Conservation (phyloP, 2,797 vertebrate species). For the Pipistrellus nathusii region DNA sequence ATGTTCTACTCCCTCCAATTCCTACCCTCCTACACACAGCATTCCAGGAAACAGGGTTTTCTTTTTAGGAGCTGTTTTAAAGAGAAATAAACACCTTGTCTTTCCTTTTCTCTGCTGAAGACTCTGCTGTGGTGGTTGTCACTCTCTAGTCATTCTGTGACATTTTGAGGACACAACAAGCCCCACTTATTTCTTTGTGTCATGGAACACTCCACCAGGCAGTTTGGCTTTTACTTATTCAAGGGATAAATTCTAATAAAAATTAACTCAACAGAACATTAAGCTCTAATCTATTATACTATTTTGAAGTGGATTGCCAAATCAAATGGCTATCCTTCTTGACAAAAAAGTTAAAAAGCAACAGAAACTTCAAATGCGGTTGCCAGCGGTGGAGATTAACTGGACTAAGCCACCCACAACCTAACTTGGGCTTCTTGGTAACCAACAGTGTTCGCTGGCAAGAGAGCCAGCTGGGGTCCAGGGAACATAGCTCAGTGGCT, state of each 20-base stretch:
- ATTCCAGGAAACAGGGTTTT: not conserved
- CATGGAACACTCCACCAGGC: not conserved
- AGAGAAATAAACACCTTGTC: slow-evolving; percentile 47
- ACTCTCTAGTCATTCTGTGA: not conserved
- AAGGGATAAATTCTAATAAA: not conserved
- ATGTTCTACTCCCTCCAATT: slow-evolving; percentile 46
- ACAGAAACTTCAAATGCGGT: not conserved
- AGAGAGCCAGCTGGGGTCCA: not conserved
- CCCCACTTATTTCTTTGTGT: not conserved
- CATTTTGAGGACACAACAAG: not conserved
- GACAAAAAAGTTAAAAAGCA: not conserved
- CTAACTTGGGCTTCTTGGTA: not conserved
- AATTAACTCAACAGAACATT: slow-evolving; percentile 31
- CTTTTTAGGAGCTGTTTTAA: slow-evolving; percentile 66
- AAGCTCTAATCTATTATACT: not conserved
- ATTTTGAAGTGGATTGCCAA: slow-evolving; percentile 36
- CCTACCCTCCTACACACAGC: slow-evolving; percentile 27
- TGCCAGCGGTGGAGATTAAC: not conserved
- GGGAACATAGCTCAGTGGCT: not conserved
- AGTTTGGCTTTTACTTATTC: not conserved
- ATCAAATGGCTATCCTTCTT: not conserved
- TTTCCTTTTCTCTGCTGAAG: not conserved
- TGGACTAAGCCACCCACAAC: not conserved
- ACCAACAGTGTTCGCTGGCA: not conserved
- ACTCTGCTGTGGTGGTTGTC: not conserved